These are phyloP conservation scores for Branchinecta sandiegonensis DNA, from an alignment of 2,888 invertebrate genomes.

Conservation along the genomic window DNA sequence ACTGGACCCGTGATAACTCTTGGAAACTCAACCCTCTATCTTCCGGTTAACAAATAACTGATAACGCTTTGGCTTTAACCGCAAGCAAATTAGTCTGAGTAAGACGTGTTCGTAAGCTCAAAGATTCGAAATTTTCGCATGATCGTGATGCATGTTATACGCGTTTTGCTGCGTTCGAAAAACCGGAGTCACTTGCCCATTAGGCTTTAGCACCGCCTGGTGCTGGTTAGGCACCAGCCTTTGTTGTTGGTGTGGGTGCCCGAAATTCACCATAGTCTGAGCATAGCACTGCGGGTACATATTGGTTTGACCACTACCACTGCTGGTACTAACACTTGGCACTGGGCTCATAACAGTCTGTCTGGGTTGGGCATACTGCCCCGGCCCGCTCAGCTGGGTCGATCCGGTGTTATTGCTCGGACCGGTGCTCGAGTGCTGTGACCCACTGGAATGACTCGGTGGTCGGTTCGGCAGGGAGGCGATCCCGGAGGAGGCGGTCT, in stretches of 20 bases:
- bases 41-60: too few relatives aligned
- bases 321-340: slow-evolving; percentile 22
- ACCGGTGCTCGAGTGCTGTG: slow-evolving; percentile 37
- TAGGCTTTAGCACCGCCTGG: neutral
- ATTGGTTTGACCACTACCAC: slow-evolving; percentile 20
- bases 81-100: too few relatives aligned
- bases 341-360: slow-evolving; percentile 24
- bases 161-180: slow-evolving; percentile 2
- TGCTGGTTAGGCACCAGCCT: neutral
- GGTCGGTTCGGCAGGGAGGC: slow-evolving; percentile 26
- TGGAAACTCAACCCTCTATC: too few relatives aligned
- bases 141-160: neutral
- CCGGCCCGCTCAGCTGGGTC: slow-evolving; percentile 33
- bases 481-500: slow-evolving; percentile 20
- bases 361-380: slow-evolving; percentile 15
- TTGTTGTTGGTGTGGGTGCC: neutral
- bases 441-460: slow-evolving; percentile 30
- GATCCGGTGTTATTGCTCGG: slow-evolving; percentile 41
- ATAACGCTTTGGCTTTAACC: too few relatives aligned
- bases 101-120: neutral
- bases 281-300: slow-evolving; percentile 23
- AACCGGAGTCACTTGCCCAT: slow-evolving; percentile 8
- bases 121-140: neutral
- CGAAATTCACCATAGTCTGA: slow-evolving; percentile 21
- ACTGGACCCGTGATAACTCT: too few relatives aligned